Conservation (phyloP, 2,113 vertebrate genomes). For the Pelecanoides urinatrix region DNA sequence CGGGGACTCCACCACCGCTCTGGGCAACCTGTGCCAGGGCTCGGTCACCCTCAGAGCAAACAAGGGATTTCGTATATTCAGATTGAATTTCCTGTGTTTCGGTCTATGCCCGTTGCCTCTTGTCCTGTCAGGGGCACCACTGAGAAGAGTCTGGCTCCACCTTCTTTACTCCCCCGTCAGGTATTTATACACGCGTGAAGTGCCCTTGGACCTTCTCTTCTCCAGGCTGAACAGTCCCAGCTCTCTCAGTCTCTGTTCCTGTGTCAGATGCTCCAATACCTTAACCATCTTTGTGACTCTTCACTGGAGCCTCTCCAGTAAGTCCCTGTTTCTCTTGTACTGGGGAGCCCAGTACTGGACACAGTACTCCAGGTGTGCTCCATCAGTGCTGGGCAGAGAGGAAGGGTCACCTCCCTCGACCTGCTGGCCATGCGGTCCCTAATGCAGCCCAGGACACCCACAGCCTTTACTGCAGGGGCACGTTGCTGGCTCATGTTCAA, state of each 20-base stretch:
- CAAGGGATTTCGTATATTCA: background rate
- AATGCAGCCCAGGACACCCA: background rate
- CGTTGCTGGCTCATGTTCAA: fast-evolving
- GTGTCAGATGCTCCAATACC: background rate
- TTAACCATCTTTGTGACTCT: background rate
- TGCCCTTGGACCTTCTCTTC: background rate
- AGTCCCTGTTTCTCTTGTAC: background rate
- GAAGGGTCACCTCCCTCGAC: background rate
- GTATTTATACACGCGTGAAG: background rate
- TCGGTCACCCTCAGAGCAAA: background rate
- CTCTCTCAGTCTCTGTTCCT: background rate
- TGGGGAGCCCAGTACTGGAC: background rate
- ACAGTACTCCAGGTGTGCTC: background rate
- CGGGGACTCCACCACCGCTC: background rate
- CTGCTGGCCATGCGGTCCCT: too few relatives aligned
- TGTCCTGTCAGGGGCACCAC: background rate
- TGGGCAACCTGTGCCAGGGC: background rate
- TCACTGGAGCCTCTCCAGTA: background rate
- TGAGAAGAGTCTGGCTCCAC: background rate
- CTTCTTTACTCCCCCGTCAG: background rate
- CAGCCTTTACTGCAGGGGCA: background rate
- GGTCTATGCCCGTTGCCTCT: background rate
- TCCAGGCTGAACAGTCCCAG: background rate
- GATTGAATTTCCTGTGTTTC: background rate
- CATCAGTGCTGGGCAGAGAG: background rate